Conservation (phyloP, 2,113 vertebrate species). For the Dipodomys merriami region DNA sequence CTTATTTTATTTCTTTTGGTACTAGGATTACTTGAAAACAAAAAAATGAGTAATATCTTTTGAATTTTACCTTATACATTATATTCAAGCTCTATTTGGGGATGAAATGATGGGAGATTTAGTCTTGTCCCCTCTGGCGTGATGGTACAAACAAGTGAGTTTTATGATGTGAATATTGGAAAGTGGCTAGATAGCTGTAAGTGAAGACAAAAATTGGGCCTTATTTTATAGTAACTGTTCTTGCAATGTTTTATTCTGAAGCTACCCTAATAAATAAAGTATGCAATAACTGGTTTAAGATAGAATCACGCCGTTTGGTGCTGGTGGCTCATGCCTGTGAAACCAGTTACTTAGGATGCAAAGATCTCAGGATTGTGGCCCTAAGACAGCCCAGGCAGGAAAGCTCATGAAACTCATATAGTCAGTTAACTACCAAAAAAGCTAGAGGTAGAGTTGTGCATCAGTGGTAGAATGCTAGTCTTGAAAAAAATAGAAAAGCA, state of each 20-base stretch:
- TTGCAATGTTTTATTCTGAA: neutral
- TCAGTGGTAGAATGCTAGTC: too few species aligned
- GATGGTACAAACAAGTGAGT: neutral
- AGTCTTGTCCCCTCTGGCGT: neutral
- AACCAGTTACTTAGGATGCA: too few species aligned
- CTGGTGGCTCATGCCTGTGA: too few species aligned
- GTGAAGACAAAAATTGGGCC: neutral
- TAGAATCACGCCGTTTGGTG: neutral
- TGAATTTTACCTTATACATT: neutral
- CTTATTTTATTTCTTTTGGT: neutral
- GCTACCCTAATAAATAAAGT: neutral
- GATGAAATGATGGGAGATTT: neutral
- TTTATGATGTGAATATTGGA: neutral
- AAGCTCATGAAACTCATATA: too few species aligned
- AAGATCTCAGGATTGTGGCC: too few species aligned
- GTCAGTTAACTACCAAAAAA: too few species aligned
- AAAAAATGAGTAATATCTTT: neutral
- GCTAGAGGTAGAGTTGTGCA: too few species aligned
- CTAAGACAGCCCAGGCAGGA: too few species aligned
- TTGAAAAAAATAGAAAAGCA: too few species aligned
- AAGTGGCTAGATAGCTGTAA: neutral
- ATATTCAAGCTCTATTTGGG: neutral
- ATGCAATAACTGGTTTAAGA: conserved; percentile 2
- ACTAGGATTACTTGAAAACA: neutral
- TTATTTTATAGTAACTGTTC: neutral